Base-by-base conservation (phyloP, 2,113 vertebrate species). In the Tachycineta bicolor region DNA sequence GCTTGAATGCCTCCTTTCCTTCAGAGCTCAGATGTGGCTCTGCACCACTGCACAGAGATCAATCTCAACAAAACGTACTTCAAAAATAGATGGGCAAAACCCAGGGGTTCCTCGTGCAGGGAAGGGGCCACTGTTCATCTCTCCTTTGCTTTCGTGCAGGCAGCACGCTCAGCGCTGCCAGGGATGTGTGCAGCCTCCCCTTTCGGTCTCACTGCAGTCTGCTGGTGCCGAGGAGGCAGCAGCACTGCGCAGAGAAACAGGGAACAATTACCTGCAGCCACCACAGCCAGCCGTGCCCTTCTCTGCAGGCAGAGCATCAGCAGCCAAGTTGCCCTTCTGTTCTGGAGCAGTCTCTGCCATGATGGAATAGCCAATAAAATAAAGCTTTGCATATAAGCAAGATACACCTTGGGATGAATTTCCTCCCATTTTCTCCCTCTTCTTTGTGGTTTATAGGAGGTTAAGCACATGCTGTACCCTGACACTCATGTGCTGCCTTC, bases 161-260 rank as follows among this genome's bases (percentile, higher is more conserved):
- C 26, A 21, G 55, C 28, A 7, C 6, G 5, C 63, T 10, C 14
- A 7, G 78, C 1, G 0, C 64, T 81, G 80, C 77, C 0, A 0
- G 41, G 26, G 44, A 14, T 6, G 0, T 50, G 60, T 43, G 55
- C 63, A 52, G 6, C 41, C 1, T 0, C 44, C 16, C 21, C 1
- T 29, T 37, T 67, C 13, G 56, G 22, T 31, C 44, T 80, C 41
- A 1, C 44, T 3, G 2, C 58, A 31, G 41, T 5, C 60, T 86
- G 41, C 58, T 22, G 63, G 50, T 52, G 29, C 58, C 0, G 0
- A 73, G 43, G 39, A 60, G 22, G 37, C 2, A 13, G 9, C 34
- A 68, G 2, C 14, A 3, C 19, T 10, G 21, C 0, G 0, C 37
- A 5, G 23, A 56, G 67, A 41, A 47, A 21, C 44, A 56, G 49